Conservation (phyloP, 2,113 vertebrate species). For the Myiagra hebetior region DNA sequence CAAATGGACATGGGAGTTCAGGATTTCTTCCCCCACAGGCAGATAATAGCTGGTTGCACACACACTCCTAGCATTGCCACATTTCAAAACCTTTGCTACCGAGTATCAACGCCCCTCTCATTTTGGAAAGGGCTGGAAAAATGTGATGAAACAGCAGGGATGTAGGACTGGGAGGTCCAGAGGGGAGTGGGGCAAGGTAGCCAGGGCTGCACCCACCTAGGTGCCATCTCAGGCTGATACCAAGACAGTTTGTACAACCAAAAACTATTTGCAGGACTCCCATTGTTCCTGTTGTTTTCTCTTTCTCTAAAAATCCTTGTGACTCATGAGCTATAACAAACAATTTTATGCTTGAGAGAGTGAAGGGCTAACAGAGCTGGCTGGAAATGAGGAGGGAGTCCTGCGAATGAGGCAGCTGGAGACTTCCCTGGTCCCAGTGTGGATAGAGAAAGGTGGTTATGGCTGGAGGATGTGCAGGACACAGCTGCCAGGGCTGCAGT, state of each 20-base stretch:
- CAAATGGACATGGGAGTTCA: background rate
- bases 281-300: conserved; percentile 35
- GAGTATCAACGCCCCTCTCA: fast-evolving
- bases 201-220: background rate
- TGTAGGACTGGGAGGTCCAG: background rate
- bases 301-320: conserved; percentile 40
- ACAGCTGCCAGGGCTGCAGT: background rate
- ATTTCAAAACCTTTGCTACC: background rate
- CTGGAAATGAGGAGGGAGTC: background rate
- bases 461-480: fast-evolving
- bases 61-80: background rate
- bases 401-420: background rate
- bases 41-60: background rate
- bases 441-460: background rate
- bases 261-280: conserved; percentile 30
- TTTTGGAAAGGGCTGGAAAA: background rate
- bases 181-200: background rate
- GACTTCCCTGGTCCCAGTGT: background rate
- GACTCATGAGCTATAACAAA: conserved; percentile 49
- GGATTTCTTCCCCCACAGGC: background rate
- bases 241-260: conserved; percentile 23
- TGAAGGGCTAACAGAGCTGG: background rate
- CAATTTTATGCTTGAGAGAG: conserved; percentile 41
- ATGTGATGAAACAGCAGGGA: background rate
- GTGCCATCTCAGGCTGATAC: background rate